Evolutionary conservation across 2,113 vertebrate species (phyloP), one percentile per base, ranked within the genome.

Genomic region (Macquaria australasica): DNA sequence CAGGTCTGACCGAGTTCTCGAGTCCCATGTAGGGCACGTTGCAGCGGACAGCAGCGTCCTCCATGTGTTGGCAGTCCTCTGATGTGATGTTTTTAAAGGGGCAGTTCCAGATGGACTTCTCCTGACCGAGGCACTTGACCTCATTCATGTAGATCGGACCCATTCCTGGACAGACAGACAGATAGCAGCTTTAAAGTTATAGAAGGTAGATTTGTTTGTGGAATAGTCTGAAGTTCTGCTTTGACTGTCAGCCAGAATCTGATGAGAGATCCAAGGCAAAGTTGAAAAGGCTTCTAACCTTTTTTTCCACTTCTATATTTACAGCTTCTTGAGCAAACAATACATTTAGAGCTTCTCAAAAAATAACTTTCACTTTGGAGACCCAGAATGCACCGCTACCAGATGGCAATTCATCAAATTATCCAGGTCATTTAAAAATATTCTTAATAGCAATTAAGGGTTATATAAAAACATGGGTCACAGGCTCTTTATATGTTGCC

Each of bases 61-160:
- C 98, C 0, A 91, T 75, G 79, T 99, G 98, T 64, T 97, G 94
- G 84, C 98, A 99, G 94, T 97, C 96, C 89, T 99, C 97, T 5
- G 95, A 91, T 0, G 98, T 97, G 93, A 98, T 97, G 95, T 99
- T 99, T 83, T 96, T 98, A 91, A 94, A 96, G 2, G 94, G 95
- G 31, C 98, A 99, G 84, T 88, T 96, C 97, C 97, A 98, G 16
- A 99, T 94, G 59, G 97, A 97, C 77, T 93, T 94, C 89, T 99
- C 98, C 0, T 89, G 90, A 20, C 98, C 98, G 0, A 92, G 63
- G 67, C 98, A 99, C 73, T 95, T 96, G 74, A 99, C 97, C 88
- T 99, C 97, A 0, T 97, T 99, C 95, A 99, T 88, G 91, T 99
- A 97, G 88, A 99, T 96, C 0, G 97, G 97, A 25, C 98, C 98